Base-by-base conservation (phyloP, 30 jellyfish, hydroid and myxozoan genomes). In the Cassiopea xamachana region DNA sequence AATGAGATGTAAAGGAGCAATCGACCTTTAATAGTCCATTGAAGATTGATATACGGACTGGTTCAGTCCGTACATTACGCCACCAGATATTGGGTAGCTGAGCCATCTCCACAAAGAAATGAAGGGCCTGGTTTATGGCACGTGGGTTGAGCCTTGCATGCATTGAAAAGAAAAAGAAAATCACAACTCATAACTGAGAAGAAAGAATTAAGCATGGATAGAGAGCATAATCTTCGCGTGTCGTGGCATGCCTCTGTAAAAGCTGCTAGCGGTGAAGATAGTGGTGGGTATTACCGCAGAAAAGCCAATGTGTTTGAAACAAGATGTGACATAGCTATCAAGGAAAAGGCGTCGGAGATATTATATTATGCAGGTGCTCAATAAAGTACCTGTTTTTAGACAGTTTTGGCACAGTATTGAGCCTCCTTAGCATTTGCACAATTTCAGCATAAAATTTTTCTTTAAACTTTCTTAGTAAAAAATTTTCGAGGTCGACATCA, bases 241-340 rank as follows among this genome's bases (percentile, higher is more conserved):
- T 62, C 74, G 19, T 27, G 7, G 14, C 7, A 62, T 62, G 74
- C 74, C 43, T 62, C 43, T 17, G 74, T 3, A 1, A 62, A 62
- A 62, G 19, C 74, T 62, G 74, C 74, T 62, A 62, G 43, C 19
- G 74, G 74, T 62, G 74, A 17, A 62, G 74, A 17, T 62, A 62
- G 10, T 17, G 74, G 74, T 14, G 14, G 19, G 43, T 13, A 62
- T 62, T 2, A 62, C 74, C 74, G 14, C 74, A 13, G 74, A 27
- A 62, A 62, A 62, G 14, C 74, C 74, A 62, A 62, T 8, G 74
- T 17, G 74, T 62, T 62, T 62, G 74, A 62, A 62, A 14, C 7
- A 62, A 62, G 74, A 62, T 27, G 14, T 51, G 64, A 51, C 9
- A 51, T 9, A 51, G 64, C 4, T 51, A 9, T 9, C 64, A 4